A percentile compares a stretch with the other conserved stretches of the same genome.
phyloP scores from a whole-genome alignment of 2,113 vertebrate species.

The Laterallus jamaicensis region DNA sequence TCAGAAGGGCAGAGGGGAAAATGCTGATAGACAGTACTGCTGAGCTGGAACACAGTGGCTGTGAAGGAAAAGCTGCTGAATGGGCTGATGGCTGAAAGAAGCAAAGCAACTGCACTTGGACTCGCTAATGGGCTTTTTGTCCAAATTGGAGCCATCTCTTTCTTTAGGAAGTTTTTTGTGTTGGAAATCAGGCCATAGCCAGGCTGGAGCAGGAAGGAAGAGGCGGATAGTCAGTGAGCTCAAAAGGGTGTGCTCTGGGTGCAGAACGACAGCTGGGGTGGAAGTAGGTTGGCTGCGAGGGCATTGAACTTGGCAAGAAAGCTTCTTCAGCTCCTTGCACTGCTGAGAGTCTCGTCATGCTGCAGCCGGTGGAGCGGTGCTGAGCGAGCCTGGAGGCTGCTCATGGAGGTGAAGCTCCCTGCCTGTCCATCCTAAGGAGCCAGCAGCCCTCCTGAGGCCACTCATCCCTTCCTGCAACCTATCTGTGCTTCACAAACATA shows the following conservation, averaged over 20 bases:
- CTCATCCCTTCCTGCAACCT: not conserved
- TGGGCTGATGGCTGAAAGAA: slow-evolving; percentile 41
- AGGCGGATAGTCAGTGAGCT: not conserved
- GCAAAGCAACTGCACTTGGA: slow-evolving; percentile 10
- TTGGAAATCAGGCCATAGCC: slow-evolving; percentile 37
- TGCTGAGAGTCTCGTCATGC: not conserved
- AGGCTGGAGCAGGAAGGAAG: slow-evolving; percentile 61
- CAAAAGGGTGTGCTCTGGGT: slow-evolving; percentile 7
- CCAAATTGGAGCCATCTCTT: slow-evolving; percentile 35
- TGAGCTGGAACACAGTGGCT: slow-evolving; percentile 7
- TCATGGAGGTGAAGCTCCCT: fast-evolving
- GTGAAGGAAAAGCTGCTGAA: slow-evolving; percentile 32
- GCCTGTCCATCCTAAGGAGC: not conserved
- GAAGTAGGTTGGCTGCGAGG: not conserved
- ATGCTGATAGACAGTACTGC: slow-evolving; percentile 54
- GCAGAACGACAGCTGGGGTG: not conserved
- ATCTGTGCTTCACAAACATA: not conserved
- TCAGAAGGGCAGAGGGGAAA: slow-evolving; percentile 51
- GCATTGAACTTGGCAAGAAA: not conserved
- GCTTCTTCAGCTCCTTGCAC: not conserved
- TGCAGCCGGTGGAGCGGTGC: not conserved
- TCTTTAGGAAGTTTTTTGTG: slow-evolving; percentile 33
- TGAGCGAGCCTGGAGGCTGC: not conserved
- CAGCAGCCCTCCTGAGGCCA: not conserved
- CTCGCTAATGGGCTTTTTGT: slow-evolving; percentile 3